These are phyloP conservation scores for Platalea minor DNA, from an alignment of 2,797 vertebrate species.

Conservation along the genomic window DNA sequence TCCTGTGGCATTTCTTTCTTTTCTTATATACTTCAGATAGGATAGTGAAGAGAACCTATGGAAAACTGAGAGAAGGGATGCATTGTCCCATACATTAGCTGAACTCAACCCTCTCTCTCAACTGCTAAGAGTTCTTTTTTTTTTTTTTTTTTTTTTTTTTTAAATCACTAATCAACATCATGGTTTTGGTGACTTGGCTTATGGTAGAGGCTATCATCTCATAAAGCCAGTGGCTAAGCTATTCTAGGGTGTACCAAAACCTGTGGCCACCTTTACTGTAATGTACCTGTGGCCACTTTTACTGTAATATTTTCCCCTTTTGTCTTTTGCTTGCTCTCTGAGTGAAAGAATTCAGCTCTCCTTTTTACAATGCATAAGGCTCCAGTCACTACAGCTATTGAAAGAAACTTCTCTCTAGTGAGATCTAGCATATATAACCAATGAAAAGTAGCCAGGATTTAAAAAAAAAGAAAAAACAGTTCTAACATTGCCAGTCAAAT, in stretches of 20 bases:
- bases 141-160: neutral
- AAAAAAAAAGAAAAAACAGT: neutral
- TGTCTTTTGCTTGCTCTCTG: neutral
- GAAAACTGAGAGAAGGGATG: neutral
- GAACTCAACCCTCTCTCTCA: neutral
- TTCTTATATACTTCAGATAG: neutral
- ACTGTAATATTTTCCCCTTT: neutral
- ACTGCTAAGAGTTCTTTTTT: neutral
- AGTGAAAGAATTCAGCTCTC: neutral
- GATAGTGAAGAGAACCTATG: neutral
- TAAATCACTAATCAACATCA: neutral
- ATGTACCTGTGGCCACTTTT: neutral
- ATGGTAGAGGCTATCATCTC: neutral
- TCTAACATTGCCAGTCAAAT: neutral
- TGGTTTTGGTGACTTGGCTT: neutral
- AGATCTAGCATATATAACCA: neutral
- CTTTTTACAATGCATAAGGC: neutral
- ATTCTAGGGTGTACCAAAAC: fast-evolving
- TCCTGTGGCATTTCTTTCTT: neutral
- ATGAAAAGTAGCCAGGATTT: neutral
- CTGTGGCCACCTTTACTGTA: neutral
- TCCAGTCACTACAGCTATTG: neutral
- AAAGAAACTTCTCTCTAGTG: neutral
- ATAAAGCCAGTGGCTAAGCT: neutral
- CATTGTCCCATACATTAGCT: neutral